Percentiles rank a stretch among this genome's conserved stretches.
Conservation (phyloP, 2,113 vertebrate species). For the Pygoscelis antarcticus region DNA sequence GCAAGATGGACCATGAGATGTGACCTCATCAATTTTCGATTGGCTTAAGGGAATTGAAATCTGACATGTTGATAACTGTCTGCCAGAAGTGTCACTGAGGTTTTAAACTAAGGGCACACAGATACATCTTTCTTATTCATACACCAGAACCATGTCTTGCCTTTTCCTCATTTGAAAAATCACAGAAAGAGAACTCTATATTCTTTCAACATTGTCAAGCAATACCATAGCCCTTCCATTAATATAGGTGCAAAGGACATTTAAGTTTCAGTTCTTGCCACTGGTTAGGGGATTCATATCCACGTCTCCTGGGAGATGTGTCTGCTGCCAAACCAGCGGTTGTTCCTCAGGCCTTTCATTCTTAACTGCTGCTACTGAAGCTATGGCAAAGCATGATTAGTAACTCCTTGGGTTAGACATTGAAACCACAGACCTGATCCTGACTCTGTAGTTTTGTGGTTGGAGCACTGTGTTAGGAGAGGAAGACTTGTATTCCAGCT, state of each 20-base stretch:
- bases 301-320: accelerated
- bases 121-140: neutral
- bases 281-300: neutral
- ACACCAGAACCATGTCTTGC: neutral
- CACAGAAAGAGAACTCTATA: neutral
- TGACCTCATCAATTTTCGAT: neutral
- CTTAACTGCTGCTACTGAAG: neutral
- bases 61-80: neutral
- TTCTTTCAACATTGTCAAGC: neutral
- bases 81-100: neutral
- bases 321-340: accelerated
- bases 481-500: neutral
- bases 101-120: neutral
- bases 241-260: neutral
- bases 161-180: neutral
- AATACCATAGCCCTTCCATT: neutral
- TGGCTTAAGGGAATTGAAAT: neutral
- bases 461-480: neutral
- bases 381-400: neutral
- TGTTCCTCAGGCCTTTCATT: neutral
- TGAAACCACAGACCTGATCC: neutral
- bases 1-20: accelerated
- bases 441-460: neutral
- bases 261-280: neutral
- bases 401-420: neutral